A percentile compares a stretch with the other conserved stretches of the same genome.
phyloP scores from a whole-genome alignment of 2,113 vertebrate species.

The Etia nguti region DNA sequence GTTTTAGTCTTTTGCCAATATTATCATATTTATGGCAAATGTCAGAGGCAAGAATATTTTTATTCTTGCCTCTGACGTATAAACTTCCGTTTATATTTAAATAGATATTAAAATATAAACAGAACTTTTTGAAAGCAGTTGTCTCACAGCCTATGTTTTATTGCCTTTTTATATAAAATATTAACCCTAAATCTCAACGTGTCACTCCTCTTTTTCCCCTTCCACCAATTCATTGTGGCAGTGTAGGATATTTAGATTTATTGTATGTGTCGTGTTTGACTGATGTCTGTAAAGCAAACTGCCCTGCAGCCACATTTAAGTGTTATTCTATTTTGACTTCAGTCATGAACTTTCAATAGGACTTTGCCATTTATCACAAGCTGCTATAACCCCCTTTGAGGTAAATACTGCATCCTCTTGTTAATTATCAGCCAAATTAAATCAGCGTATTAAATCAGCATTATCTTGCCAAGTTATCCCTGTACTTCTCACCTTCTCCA shows the following conservation, averaged over 20 bases:
- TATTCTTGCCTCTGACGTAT: not conserved
- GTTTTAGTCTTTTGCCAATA: not conserved
- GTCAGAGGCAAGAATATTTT: not conserved
- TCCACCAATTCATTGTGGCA: not conserved
- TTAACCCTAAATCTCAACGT: not conserved
- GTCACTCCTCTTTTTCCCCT: not conserved
- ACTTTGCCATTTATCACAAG: not conserved
- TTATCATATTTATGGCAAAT: not conserved
- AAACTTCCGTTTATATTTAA: no score
- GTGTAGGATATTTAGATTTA: not conserved
- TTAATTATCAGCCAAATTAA: not conserved
- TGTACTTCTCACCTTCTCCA: slow-evolving; percentile 83
- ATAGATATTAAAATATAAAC: no score
- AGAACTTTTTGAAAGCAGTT: no score
- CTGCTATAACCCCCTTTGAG: no score
- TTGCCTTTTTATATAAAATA: not conserved
- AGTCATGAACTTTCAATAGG: not conserved
- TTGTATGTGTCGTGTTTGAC: not conserved
- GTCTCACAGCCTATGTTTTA: not conserved
- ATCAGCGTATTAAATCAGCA: not conserved
- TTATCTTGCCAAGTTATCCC: not conserved
- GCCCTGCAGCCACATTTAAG: no score
- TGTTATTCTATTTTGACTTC: not conserved
- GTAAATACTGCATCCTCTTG: not conserved
- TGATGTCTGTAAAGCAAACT: not conserved